Evolutionary conservation across 37 sponge, comb jelly and placozoan species (phyloP).

Genomic region (Mnemiopsis leidyi): DNA sequence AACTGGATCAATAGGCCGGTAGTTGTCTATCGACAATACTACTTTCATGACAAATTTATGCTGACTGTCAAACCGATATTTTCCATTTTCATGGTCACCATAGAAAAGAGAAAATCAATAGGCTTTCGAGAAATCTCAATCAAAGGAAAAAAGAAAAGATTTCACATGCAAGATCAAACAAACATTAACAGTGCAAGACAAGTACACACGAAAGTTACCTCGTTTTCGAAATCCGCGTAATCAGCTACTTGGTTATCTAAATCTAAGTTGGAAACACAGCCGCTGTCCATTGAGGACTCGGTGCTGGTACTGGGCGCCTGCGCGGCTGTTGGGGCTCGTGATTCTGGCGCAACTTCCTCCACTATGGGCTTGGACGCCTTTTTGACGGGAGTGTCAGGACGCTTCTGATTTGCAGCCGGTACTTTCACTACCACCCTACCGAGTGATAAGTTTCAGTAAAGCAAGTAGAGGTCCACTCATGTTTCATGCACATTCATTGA

Average conservation of each 20-base stretch:
- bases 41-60: no score
- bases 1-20: no score
- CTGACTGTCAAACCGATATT: no score
- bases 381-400: slow-evolving; percentile 34
- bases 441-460: not conserved
- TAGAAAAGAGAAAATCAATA: not conserved
- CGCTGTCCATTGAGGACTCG: not conserved
- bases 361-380: not conserved
- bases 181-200: not conserved
- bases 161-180: not conserved
- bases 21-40: no score
- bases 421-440: not conserved
- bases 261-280: not conserved
- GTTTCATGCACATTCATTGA: no score
- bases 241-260: not conserved
- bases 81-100: no score
- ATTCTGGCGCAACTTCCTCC: not conserved
- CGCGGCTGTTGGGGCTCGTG: not conserved
- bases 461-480: not conserved
- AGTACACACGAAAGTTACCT: slow-evolving; percentile 12
- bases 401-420: not conserved
- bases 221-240: slow-evolving; percentile 39
- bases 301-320: not conserved
- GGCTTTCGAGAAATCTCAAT: not conserved
- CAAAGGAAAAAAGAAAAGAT: not conserved